Evolutionary conservation across 2,888 invertebrate species (phyloP).

Genomic region (Craniophora ligustri): DNA sequence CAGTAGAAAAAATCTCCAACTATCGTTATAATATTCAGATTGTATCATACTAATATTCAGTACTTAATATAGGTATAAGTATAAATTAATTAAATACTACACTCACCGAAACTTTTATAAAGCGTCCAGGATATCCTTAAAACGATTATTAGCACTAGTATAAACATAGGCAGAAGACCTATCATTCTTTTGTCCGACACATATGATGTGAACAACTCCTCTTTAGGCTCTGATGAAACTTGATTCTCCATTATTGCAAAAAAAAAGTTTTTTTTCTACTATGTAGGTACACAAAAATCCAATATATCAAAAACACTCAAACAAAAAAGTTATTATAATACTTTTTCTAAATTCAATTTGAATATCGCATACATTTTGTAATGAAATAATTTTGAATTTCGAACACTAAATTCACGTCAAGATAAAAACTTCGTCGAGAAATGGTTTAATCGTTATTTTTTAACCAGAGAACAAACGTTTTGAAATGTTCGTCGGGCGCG

Average conservation of each 20-base stretch:
- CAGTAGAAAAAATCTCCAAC: too few species aligned
- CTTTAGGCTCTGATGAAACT: constrained; percentile 26
- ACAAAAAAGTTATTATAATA: constrained; percentile 1
- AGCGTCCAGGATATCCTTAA: constrained; percentile 74
- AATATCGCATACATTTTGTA: constrained; percentile 29
- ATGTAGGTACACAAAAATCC: constrained; percentile 13
- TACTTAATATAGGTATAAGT: too few species aligned
- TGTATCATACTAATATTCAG: too few species aligned
- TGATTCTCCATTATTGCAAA: constrained; percentile 56
- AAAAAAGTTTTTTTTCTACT: constrained; percentile 7
- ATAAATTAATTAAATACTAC: neutral
- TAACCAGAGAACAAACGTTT: constrained; percentile 6
- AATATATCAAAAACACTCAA: neutral
- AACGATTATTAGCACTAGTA: constrained; percentile 71
- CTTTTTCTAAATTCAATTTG: constrained; percentile 12
- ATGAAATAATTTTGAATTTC: neutral
- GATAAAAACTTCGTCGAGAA: neutral
- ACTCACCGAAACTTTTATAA: constrained; percentile 73
- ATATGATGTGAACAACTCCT: constrained; percentile 29
- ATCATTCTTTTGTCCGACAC: constrained; percentile 51
- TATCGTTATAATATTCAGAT: too few species aligned
- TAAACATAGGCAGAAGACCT: constrained; percentile 71
- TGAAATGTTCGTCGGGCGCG: constrained; percentile 15
- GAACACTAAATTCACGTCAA: neutral
- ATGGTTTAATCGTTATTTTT: neutral